Percentiles rank a stretch among this genome's conserved stretches.
phyloP scores from a whole-genome alignment of 1,140 invertebrate genomes.

The Zelostemma sp. region DNA sequence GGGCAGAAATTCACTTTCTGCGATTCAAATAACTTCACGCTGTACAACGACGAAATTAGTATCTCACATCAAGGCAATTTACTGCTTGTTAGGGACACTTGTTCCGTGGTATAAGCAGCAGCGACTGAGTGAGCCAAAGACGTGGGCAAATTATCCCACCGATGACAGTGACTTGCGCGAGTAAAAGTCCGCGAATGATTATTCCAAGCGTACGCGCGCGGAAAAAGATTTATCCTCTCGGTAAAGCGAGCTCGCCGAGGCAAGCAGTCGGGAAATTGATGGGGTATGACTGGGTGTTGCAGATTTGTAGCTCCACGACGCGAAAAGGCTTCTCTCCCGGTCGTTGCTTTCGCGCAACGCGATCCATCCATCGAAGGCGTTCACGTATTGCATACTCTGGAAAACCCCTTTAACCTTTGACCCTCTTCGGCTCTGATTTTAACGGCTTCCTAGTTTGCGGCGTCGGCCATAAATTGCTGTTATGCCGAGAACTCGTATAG shows the following conservation, averaged over 20 bases:
- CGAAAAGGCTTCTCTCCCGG: constrained; percentile 40
- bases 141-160: background rate
- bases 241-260: background rate
- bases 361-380: constrained; percentile 43
- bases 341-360: constrained; percentile 42
- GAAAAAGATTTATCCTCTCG: background rate
- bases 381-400: constrained; percentile 44
- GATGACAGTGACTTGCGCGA: background rate
- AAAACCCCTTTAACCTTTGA: constrained; percentile 50
- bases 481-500: constrained; percentile 37
- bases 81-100: no score
- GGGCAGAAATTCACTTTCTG: no score
- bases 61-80: no score
- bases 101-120: no score
- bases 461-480: constrained; percentile 43
- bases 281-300: constrained; percentile 28
- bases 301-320: constrained; percentile 47
- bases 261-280: no score
- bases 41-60: no score
- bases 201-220: background rate
- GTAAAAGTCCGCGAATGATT: constrained; percentile 9
- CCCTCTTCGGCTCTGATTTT: constrained; percentile 47
- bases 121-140: background rate
- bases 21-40: no score
- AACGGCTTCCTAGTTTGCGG: constrained; percentile 46